Percentiles rank a stretch among this genome's conserved stretches.
Evolutionary conservation across 1,140 invertebrate species (phyloP).

Genomic region (Parapsyche elsis): DNA sequence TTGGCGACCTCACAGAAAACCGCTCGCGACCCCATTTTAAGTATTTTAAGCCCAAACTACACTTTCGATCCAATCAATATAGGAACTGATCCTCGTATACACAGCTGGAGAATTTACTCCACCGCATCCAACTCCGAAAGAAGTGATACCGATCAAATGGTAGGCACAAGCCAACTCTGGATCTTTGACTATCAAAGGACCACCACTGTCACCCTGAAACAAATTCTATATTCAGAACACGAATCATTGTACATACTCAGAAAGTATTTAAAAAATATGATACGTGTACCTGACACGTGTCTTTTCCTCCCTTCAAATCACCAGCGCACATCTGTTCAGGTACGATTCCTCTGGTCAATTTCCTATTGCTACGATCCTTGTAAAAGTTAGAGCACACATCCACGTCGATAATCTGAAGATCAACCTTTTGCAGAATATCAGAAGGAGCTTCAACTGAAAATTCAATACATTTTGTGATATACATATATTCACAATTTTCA

Average conservation of each 20-base stretch:
- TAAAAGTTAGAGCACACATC: conserved; percentile 67
- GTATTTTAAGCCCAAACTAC: no score
- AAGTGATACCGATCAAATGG: conserved; percentile 60
- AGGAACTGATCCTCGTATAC: conserved; percentile 65
- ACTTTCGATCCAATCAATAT: conserved; percentile 66
- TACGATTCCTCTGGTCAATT: conserved; percentile 66
- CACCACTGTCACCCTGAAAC: conserved; percentile 60
- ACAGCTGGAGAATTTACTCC: conserved; percentile 62
- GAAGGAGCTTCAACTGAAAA: conserved; percentile 60
- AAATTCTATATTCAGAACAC: conserved; percentile 69
- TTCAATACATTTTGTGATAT: conserved; percentile 57
- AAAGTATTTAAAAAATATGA: conserved; percentile 57
- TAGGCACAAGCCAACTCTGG: conserved; percentile 25
- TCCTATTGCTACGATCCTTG: conserved; percentile 57
- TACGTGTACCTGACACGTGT: conserved; percentile 73
- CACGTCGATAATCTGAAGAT: conserved; percentile 67
- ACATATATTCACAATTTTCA: no score
- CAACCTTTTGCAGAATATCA: conserved; percentile 70
- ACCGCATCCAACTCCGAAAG: conserved; percentile 61
- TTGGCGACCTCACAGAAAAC: no score
- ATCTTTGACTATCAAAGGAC: conserved; percentile 48
- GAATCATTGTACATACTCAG: conserved; percentile 63
- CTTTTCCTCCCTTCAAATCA: conserved; percentile 71
- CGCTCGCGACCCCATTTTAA: no score
- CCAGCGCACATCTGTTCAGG: conserved; percentile 75